Evolutionary conservation across 1,140 invertebrate genomes (phyloP).

Genomic region (Riptortus pedestris): DNA sequence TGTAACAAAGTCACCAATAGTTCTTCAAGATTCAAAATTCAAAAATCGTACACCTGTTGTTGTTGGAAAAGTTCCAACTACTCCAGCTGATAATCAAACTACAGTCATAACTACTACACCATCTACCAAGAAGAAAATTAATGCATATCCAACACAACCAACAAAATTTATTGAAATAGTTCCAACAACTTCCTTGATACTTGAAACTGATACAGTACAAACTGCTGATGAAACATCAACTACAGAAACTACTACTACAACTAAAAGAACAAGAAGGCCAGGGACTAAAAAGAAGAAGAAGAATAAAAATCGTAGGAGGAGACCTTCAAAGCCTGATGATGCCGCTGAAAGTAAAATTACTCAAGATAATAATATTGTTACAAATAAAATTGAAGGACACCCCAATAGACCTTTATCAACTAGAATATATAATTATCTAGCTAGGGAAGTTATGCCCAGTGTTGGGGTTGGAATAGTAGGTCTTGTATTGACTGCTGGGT

Average conservation of each 20-base stretch:
- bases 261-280: constrained; percentile 29
- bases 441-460: constrained; percentile 65
- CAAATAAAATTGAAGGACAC: constrained; percentile 39
- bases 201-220: constrained; percentile 28
- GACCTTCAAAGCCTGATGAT: constrained; percentile 37
- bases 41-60: constrained; percentile 34
- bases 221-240: constrained; percentile 26
- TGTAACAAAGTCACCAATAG: constrained; percentile 7
- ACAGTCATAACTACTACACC: constrained; percentile 23
- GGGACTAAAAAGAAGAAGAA: constrained; percentile 40
- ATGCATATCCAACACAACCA: constrained; percentile 24
- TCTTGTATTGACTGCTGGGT: constrained; percentile 53
- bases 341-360: constrained; percentile 38
- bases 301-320: constrained; percentile 46
- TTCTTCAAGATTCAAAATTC: constrained; percentile 33
- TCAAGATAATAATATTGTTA: constrained; percentile 41
- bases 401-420: constrained; percentile 47
- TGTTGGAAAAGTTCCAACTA: constrained; percentile 33
- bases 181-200: constrained; percentile 31
- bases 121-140: constrained; percentile 29
- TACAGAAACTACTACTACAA: constrained; percentile 26
- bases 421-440: constrained; percentile 65
- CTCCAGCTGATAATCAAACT: constrained; percentile 18
- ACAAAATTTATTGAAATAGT: constrained; percentile 32
- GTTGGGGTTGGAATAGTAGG: constrained; percentile 64